phyloP scores from a whole-genome alignment of 1,140 invertebrate species.

The Dysdera silvatica region DNA sequence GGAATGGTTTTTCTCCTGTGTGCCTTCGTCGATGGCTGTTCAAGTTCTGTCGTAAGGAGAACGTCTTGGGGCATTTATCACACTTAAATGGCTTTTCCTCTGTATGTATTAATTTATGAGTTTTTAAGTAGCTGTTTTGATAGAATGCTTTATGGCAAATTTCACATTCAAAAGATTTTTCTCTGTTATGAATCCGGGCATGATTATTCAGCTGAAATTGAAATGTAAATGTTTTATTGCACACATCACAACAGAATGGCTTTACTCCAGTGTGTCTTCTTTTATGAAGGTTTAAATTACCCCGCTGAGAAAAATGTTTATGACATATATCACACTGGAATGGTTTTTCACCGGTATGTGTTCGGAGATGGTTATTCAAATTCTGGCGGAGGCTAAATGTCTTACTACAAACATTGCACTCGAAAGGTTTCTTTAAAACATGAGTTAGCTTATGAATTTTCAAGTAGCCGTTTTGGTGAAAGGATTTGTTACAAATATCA shows the following conservation, averaged over 20 bases:
- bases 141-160: background rate
- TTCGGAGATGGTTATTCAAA: too few species aligned
- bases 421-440: too few species aligned
- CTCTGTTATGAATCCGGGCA: background rate
- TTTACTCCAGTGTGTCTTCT: background rate
- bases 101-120: constrained; percentile 52
- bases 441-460: too few species aligned
- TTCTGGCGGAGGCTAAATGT: too few species aligned
- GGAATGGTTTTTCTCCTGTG: background rate
- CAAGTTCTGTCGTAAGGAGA: background rate
- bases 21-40: background rate
- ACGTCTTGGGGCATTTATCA: background rate
- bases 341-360: too few species aligned
- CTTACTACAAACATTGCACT: too few species aligned
- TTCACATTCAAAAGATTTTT: background rate
- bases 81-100: constrained; percentile 79
- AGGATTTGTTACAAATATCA: too few species aligned
- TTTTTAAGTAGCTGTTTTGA: background rate
- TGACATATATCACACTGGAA: too few species aligned
- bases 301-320: too few species aligned
- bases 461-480: too few species aligned
- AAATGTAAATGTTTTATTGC: background rate
- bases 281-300: background rate
- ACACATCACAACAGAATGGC: background rate
- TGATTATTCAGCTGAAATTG: background rate